Base-by-base conservation (phyloP, 1,140 invertebrate species). In the Pseudomyrmex cubaensis region DNA sequence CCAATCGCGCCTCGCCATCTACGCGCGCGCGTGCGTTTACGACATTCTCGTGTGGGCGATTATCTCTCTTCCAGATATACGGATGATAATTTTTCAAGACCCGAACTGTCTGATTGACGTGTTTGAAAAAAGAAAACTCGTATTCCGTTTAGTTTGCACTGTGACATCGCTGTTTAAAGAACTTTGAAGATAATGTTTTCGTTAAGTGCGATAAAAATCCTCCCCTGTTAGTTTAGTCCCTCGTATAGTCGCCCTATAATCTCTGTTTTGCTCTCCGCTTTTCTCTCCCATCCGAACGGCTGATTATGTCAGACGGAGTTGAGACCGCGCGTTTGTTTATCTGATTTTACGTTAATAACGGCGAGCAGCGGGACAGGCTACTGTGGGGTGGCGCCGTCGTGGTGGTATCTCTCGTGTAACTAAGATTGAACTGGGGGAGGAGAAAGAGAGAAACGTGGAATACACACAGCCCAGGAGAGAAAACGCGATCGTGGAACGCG, bases 231-330 rank as follows among this genome's bases (percentile, higher is more conserved):
- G 52, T 64, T 5, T 35, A n/a, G n/a, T 4, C 20, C 35, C 1
- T 4, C 13, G 50, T 52, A 25, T 3, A 52, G 4, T n/a, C 15
- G 17, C n/a, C 50, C 25, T 25, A 25, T 3, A 25, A 25, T 25
- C 56, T 63, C 56, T 44, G 22, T 57, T 66, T 50, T 48, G 15
- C 50, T 22, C 59, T 25, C 15, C 9, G 15, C 56, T 17, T 8
- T 57, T 46, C 62, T 73, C 78, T 88, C 85, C 84, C 90, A 87
- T 87, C 89, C 82, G 90, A 88, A 86, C 87, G 74, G 80, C 89
- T 89, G 92, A 93, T 93, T 93, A 92, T 92, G 92, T 92, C 91
- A 90, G 89, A 82, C 84, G 84, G 83, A 89, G 84, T 91, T 91
- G 90, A 90, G 75, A 87, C 82, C 86, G 83, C 86, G 83, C 90